Evolutionary conservation across 2,888 invertebrate genomes (phyloP).

Genomic region (Cremastinae sp.): DNA sequence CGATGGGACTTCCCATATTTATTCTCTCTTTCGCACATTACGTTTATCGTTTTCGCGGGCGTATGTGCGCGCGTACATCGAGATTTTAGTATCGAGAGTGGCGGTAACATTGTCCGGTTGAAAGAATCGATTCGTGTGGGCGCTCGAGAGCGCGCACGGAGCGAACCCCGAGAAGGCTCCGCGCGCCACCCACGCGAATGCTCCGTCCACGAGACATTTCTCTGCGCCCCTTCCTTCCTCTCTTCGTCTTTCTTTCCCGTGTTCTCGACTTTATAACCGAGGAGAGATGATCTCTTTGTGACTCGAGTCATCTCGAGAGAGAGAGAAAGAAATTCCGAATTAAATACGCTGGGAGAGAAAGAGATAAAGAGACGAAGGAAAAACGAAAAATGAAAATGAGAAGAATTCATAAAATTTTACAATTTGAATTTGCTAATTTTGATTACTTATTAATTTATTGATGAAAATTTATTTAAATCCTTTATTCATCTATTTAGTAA

Average conservation of each 20-base stretch:
- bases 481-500: no score
- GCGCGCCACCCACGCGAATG: conserved; percentile 70
- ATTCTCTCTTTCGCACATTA: conserved; percentile 24
- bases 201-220: conserved; percentile 45
- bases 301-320: conserved; percentile 27
- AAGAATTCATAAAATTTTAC: no score
- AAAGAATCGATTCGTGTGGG: conserved; percentile 72
- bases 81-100: conserved; percentile 52
- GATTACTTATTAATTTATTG: no score
- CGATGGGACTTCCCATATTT: no score
- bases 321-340: conserved; percentile 49
- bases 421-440: no score
- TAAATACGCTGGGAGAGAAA: no score
- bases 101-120: conserved; percentile 64
- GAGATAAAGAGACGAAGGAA: no score
- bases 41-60: conserved; percentile 33
- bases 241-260: no score
- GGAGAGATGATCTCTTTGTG: conserved; percentile 48
- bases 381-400: no score
- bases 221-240: not conserved
- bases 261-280: conserved; percentile 36
- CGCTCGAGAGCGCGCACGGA: conserved; percentile 64
- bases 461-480: no score
- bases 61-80: conserved; percentile 14
- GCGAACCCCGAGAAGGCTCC: conserved; percentile 64